These are phyloP conservation scores for Pristionchus arcanus DNA, from an alignment of 2,888 invertebrate genomes.

Conservation along the genomic window DNA sequence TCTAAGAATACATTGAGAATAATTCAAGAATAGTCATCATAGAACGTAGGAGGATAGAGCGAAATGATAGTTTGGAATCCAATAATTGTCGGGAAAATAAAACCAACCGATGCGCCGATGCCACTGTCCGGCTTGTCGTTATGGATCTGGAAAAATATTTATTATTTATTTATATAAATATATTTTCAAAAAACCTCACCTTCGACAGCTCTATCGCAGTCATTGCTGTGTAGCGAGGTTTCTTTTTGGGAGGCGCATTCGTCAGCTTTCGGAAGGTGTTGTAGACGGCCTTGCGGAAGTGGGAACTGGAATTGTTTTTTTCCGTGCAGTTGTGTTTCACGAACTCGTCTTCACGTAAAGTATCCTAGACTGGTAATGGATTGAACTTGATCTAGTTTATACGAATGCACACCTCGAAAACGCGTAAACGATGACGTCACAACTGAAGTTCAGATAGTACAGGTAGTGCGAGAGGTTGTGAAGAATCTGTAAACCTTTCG, in stretches of 20 bases:
- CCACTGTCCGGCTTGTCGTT: not conserved
- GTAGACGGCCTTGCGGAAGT: conserved; percentile 28
- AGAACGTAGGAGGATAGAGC: not conserved
- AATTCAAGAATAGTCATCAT: not conserved
- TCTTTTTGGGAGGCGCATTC: not conserved
- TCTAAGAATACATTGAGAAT: no score
- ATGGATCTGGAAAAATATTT: not conserved
- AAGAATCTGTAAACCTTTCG: conserved; percentile 59
- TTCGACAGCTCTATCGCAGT: conserved; percentile 4
- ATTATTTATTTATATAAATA: not conserved
- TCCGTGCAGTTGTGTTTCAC: not conserved
- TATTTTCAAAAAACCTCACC: not conserved
- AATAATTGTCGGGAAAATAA: not conserved
- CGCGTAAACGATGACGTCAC: conserved; percentile 78
- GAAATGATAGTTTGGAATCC: not conserved
- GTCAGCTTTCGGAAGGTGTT: not conserved
- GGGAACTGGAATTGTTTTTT: not conserved
- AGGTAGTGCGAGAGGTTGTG: conserved; percentile 77
- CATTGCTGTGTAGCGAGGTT: not conserved
- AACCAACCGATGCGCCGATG: not conserved
- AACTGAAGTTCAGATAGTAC: conserved; percentile 77
- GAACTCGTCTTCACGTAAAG: not conserved
- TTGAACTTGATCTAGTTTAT: no score
- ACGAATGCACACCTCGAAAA: conserved; percentile 79
- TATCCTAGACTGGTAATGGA: not conserved